phyloP scores from a whole-genome alignment of 2,888 invertebrate genomes.

The Anticlea derivata region DNA sequence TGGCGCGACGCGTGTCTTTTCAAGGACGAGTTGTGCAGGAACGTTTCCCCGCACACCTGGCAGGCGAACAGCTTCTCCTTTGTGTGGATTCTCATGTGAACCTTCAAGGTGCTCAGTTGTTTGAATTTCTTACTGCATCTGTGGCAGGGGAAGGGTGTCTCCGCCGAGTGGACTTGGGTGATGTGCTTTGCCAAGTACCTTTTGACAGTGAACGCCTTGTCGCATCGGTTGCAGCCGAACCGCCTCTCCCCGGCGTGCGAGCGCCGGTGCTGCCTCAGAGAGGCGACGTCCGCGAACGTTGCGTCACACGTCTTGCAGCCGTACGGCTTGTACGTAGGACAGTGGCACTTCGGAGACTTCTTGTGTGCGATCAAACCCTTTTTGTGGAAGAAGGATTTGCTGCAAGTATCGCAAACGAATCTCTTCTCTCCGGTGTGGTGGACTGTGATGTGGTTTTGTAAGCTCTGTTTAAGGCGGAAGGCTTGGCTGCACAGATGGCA shows the following conservation, averaged over 20 bases:
- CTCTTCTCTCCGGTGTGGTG: constrained; percentile 1
- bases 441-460: neutral
- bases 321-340: neutral
- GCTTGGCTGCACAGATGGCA: neutral
- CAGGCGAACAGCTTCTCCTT: constrained; percentile 6
- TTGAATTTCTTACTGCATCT: constrained; percentile 9
- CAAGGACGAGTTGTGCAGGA: neutral
- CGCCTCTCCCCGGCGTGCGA: neutral
- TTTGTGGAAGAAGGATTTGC: constrained; percentile 1
- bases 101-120: neutral
- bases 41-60: neutral
- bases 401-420: constrained; percentile 2
- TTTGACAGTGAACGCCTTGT: neutral
- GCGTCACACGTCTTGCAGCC: neutral
- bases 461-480: neutral
- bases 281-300: neutral
- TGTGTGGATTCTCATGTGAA: constrained; percentile 8
- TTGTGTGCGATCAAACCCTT: neutral
- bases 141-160: neutral
- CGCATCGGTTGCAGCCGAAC: neutral
- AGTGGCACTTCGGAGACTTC: neutral
- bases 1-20: constrained; percentile 5
- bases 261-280: neutral
- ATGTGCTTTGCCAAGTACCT: neutral
- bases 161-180: neutral